Percentiles rank a stretch among this genome's conserved stretches.
These are phyloP conservation scores for Sebastolobus alascanus DNA, from an alignment of 2,797 vertebrate species.

Conservation along the genomic window DNA sequence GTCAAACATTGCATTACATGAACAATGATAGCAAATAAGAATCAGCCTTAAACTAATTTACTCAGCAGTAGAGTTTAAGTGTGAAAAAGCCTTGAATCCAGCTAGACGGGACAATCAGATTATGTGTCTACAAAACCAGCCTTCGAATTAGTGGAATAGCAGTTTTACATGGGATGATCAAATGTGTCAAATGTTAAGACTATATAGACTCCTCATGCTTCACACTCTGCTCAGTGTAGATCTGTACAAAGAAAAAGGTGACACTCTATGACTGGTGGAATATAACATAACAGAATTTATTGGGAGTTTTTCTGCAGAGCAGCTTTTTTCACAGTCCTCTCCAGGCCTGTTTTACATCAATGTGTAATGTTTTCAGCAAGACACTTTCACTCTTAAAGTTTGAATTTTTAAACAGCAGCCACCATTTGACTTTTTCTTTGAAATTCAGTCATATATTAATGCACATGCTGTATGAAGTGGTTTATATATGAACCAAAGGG, in stretches of 20 bases:
- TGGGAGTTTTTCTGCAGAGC: slow-evolving; percentile 13
- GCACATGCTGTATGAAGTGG: not conserved
- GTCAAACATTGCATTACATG: slow-evolving; percentile 34
- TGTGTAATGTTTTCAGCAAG: not conserved
- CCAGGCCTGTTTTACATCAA: slow-evolving; percentile 13
- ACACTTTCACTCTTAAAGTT: slow-evolving; percentile 15
- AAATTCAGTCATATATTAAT: not conserved
- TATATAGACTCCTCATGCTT: not conserved
- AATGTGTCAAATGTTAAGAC: slow-evolving; percentile 17
- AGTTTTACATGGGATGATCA: slow-evolving; percentile 1
- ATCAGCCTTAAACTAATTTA: slow-evolving; percentile 19
- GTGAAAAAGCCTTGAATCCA: slow-evolving; percentile 11
- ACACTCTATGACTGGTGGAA: slow-evolving; percentile 7
- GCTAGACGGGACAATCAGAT: not conserved
- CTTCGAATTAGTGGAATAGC: not conserved
- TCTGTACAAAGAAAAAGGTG: slow-evolving; percentile 1
- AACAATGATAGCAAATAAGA: slow-evolving; percentile 32
- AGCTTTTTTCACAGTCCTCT: slow-evolving; percentile 10
- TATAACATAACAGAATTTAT: slow-evolving; percentile 1
- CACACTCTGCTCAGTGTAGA: not conserved
- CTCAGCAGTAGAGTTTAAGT: not conserved
- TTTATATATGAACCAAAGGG: not conserved
- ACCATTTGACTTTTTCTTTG: slow-evolving; percentile 15
- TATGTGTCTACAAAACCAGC: slow-evolving; percentile 1
- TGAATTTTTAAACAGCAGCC: not conserved